Base-by-base conservation (phyloP, 2,113 vertebrate species). In the Burhinus oedicnemus region DNA sequence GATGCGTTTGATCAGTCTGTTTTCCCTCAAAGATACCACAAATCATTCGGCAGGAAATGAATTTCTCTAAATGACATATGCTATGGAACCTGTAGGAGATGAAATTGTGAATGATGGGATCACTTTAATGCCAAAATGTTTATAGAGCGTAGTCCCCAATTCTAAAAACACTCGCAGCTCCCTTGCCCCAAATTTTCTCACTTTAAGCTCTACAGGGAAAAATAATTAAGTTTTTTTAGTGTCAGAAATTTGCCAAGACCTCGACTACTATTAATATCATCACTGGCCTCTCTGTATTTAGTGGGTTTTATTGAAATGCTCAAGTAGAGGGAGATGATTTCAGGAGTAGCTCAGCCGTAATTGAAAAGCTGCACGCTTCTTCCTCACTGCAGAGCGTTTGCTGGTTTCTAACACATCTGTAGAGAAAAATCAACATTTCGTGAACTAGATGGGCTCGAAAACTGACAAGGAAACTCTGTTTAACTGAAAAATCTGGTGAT, bases 51-150 rank as follows among this genome's bases (percentile, higher is more conserved):
- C 70, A 95, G 83, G 83, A 86, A 93, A 87, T 69, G 57, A 87
- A 80, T 97, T 80, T 88, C 68, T 94, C 89, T 61, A 83, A 95
- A 87, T 94, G 86, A 72, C 94, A 93, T 84, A 68, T 84, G 87
- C 89, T 95, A 40, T 76, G 79, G 84, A 97, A 95, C 74, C 91
- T 91, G 93, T 87, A 85, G 89, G 93, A 97, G 91, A 88, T 66
- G 75, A 92, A 97, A 71, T 92, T 47, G 57, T 92, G 95, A 94
- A 71, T 77, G 82, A 91, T 75, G 81, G 84, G 51, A 85, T 81
- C 83, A 15, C 55, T 89, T 22, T 72, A 65, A 64, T 94, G 84
- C 87, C 94, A 94, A 91, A 93, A 96, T 91, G 61, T 88, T 78
- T 94, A 83, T 36, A 81, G 87, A 78, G 66, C 8, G 17, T 82